Evolutionary conservation across 2,888 invertebrate genomes (phyloP).

Genomic region (Oxytorus armatus): DNA sequence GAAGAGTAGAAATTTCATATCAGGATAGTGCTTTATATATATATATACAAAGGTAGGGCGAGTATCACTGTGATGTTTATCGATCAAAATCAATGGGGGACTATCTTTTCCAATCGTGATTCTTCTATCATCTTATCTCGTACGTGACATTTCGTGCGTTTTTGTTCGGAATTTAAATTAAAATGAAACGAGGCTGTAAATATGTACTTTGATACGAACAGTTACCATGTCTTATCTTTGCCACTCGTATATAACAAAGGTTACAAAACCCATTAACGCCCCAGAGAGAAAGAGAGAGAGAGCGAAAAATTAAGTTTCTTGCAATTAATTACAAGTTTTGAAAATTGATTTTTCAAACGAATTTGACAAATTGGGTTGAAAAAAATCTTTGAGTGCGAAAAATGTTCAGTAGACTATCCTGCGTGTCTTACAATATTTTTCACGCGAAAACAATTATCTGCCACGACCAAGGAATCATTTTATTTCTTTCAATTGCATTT

Average conservation of each 20-base stretch:
- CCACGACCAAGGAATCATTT: no score
- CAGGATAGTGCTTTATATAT: background rate
- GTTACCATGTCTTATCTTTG: conserved; percentile 7
- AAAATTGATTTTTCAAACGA: no score
- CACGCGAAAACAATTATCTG: no score
- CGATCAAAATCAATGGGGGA: conserved; percentile 45
- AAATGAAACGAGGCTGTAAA: conserved; percentile 2
- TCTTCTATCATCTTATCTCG: conserved; percentile 68
- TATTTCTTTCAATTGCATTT: no score
- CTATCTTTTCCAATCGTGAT: conserved; percentile 40
- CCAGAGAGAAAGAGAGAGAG: no score
- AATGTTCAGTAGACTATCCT: no score
- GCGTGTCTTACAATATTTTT: no score
- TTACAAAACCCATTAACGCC: no score
- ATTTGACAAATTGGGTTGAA: no score
- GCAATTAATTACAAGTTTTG: no score
- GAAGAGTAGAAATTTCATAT: conserved; percentile 19
- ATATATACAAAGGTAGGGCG: background rate
- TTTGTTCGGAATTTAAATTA: conserved; percentile 21
- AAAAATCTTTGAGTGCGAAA: no score
- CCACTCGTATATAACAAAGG: conserved; percentile 1
- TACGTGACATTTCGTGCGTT: conserved; percentile 70
- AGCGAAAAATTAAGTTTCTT: no score
- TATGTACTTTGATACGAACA: conserved; percentile 30
- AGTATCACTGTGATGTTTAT: background rate